Base-by-base conservation (phyloP, 2,888 invertebrate species). In the Agonopterix heracliana region DNA sequence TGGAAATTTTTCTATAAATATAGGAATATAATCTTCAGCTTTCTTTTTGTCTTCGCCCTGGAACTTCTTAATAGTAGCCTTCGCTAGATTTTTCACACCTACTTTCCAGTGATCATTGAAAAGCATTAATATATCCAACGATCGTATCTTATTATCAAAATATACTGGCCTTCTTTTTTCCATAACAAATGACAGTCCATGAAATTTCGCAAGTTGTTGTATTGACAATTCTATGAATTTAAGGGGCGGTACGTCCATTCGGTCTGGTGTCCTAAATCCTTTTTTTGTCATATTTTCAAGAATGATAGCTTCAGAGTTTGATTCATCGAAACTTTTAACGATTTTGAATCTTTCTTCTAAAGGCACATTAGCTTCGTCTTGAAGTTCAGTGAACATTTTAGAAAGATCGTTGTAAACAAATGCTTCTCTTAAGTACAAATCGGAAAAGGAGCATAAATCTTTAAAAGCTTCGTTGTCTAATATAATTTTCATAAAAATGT, bases 401-500 rank as follows among this genome's bases (percentile, higher is more conserved):
- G 56, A 52, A 1, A 81, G 52, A 45, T 78, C 66, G n/a, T 53
- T 66, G 51, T 81, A 81, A 38, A 66, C 53, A 44, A 64, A 73
- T 0, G 64, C 56, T 63, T 82, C 82, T 36, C 60, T 70, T 2
- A 47, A 40, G 41, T 74, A 80, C 0, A 72, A 56, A 35, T 68
- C 68, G 9, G 55, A 36, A 3, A 77, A 48, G 0, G 71, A 63
- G 44, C 72, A 60, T n/a, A 74, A 58, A 52, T 62, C 59, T 45
- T 42, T 36, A 2, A 71, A 54, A 1, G 65, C 49, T 11, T 66
- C 60, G 2, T 51, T 52, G 4, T 56, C 52, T 34, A 72, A 56
- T n/a, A 69, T 69, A n/a, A 64, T 56, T 53, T 82, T 82, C 1
- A 71, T 55, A 52, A 82, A 82, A 26, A 81, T 58, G 42, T 73